Conservation (phyloP, 2,888 invertebrate species). For the Imbricaverruca yamaguchii region DNA sequence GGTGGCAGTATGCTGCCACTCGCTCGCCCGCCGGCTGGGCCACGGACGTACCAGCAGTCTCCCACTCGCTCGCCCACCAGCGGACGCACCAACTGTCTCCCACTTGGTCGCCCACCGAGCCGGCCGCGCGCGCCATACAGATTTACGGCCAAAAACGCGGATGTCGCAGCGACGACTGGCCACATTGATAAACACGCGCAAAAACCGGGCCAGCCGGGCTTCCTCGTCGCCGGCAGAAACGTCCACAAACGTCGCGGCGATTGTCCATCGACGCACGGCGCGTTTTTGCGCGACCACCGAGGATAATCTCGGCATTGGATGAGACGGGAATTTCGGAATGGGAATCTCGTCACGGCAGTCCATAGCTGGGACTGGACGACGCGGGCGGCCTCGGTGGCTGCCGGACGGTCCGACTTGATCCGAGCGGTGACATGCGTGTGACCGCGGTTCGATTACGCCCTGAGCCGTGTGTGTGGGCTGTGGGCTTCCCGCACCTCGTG, state of each 20-base stretch:
- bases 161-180: too few species aligned
- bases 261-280: background rate
- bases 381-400: too few species aligned
- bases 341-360: too few species aligned
- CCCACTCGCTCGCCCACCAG: background rate
- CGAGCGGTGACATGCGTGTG: too few species aligned
- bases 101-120: too few species aligned
- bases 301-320: too few species aligned
- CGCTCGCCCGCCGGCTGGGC: background rate
- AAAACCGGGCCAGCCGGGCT: background rate
- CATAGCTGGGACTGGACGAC: too few species aligned
- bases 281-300: background rate
- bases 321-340: too few species aligned
- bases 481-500: too few species aligned
- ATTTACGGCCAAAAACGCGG: background rate
- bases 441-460: too few species aligned
- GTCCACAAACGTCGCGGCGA: constrained; percentile 6
- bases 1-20: background rate
- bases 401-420: too few species aligned
- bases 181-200: background rate
- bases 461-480: too few species aligned
- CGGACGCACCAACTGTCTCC: background rate
- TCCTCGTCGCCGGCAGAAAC: background rate
- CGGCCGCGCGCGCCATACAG: background rate
- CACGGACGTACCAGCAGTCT: background rate